Percentiles rank a stretch among this genome's conserved stretches.
Evolutionary conservation across 2,888 invertebrate species (phyloP).

Genomic region (Cyclophora albipunctata): DNA sequence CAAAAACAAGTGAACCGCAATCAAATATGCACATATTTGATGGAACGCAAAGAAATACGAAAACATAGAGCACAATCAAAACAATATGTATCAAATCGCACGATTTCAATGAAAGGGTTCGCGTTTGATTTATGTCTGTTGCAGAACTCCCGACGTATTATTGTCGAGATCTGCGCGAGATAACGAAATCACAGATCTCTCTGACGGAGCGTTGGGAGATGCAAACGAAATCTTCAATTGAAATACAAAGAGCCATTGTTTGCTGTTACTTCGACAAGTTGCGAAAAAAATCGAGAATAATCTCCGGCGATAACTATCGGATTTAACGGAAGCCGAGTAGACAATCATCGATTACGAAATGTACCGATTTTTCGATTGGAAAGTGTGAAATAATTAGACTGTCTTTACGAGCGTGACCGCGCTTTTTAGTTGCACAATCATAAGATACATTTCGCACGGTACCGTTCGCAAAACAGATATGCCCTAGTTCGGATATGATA

Average conservation of each 20-base stretch:
- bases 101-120: constrained; percentile 7
- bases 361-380: constrained; percentile 40
- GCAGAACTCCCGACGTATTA: constrained; percentile 5
- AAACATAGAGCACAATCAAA: too few species aligned
- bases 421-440: constrained; percentile 1
- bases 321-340: constrained; percentile 38
- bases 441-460: constrained; percentile 1
- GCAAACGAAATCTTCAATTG: constrained; percentile 41
- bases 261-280: constrained; percentile 23
- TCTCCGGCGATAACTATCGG: constrained; percentile 14
- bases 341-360: constrained; percentile 33
- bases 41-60: too few species aligned
- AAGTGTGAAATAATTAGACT: constrained; percentile 48
- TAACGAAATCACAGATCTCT: constrained; percentile 26
- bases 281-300: constrained; percentile 25
- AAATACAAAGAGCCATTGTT: constrained; percentile 50
- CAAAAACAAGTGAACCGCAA: too few species aligned
- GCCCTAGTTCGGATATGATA: too few species aligned
- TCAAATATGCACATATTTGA: too few species aligned
- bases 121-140: constrained; percentile 17
- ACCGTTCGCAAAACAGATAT: neutral
- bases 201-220: constrained; percentile 32
- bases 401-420: constrained; percentile 19
- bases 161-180: constrained; percentile 18
- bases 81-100: constrained; percentile 2